phyloP scores from a whole-genome alignment of 2,888 invertebrate species.

The Chromoteleia sp. region DNA sequence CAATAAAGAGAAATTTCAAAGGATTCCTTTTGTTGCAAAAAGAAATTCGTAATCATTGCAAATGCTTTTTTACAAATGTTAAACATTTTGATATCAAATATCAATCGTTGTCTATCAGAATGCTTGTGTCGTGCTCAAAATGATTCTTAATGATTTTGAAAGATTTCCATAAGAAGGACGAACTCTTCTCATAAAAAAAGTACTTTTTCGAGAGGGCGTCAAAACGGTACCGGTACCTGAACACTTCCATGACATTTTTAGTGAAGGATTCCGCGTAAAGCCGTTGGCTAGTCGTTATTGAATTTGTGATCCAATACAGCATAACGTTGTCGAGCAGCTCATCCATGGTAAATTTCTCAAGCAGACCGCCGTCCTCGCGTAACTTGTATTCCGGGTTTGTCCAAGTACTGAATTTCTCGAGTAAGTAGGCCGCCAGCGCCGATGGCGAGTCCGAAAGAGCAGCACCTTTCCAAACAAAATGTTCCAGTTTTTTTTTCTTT shows the following conservation, averaged over 20 bases:
- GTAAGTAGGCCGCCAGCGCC: conserved; percentile 94
- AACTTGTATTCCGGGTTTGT: conserved; percentile 86
- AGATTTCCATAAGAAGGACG: no score
- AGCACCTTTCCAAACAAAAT: conserved; percentile 85
- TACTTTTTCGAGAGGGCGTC: no score
- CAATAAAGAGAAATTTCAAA: no score
- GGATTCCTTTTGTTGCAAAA: no score
- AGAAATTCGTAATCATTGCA: no score
- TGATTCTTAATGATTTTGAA: no score
- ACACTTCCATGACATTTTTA: conserved; percentile 75
- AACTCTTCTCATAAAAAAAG: no score
- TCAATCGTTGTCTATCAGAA: no score
- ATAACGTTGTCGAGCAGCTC: conserved; percentile 91
- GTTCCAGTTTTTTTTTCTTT: conserved; percentile 1
- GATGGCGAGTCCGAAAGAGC: conserved; percentile 91
- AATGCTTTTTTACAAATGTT: no score
- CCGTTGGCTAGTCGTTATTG: conserved; percentile 90
- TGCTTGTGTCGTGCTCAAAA: no score
- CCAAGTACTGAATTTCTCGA: conserved; percentile 95
- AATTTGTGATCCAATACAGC: conserved; percentile 92
- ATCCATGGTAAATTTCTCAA: conserved; percentile 88
- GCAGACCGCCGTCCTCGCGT: conserved; percentile 88
- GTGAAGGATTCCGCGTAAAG: conserved; percentile 89
- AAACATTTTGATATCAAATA: no score
- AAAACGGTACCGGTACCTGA: no score